Base-by-base conservation (phyloP, 92 coral and sea anemone genomes). In the Heteractis magnifica region DNA sequence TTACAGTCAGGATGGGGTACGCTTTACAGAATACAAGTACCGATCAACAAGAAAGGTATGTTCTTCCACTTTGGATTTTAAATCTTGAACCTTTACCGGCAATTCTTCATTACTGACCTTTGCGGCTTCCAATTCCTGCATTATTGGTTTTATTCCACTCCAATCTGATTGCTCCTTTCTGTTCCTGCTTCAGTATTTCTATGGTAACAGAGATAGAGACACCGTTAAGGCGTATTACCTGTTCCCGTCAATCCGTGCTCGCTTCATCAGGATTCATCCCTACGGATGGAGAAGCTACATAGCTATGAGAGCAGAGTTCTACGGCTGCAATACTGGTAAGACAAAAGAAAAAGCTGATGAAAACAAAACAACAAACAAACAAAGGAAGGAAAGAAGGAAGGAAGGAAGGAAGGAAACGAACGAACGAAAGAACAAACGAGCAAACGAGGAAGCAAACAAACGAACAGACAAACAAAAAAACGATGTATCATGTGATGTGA, bases 291-390 rank as follows among this genome's bases (percentile, higher is more conserved):
- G 90, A 41, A 20, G 82, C n/a, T 88, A 90, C 77, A 87, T 92
- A 34, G 70, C 89, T 49, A 86, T 94, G 96, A 89, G 98, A 86
- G 90, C 82, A 68, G 98, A 94, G 79, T 88, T 92, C 85, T 92
- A 92, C 49, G 98, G 98, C 78, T 94, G 98, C 41, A 75, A 79
- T 23, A 79, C 89, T 55, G 92, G 98, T 93, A 79, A 18, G 97
- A 53, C 58, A 3, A 53, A 12, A 8, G 13, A 53, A 53, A 53
- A 53, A 34, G 44, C 44, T 34, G 44, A 34, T 34, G 10, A 2
- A 8, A 53, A 53, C 58, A 53, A 53, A 53, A 53, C 7, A 53
- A 2, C 44, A 34, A 34, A 34, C 26, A 26, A 26, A 26, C 1
- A 26, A 26, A 26, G 26, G 26, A 26, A 26, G 26, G 26, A 26